Evolutionary conservation across 2,888 invertebrate genomes (phyloP).

Genomic region (Pseudococcus jackbeardsleyi): DNA sequence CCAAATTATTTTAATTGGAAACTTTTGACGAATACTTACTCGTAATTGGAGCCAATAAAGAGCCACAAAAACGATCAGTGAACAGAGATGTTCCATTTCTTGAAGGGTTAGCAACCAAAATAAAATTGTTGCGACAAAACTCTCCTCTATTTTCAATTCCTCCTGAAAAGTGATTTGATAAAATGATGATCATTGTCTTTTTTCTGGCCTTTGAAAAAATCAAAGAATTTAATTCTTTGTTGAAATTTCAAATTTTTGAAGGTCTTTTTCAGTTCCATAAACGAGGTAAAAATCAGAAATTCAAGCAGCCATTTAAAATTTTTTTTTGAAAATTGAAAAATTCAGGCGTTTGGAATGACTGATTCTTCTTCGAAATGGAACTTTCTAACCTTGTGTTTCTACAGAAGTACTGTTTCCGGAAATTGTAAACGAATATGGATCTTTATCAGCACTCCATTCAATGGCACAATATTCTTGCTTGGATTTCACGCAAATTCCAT

Average conservation of each 20-base stretch:
- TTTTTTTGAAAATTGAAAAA: too few relatives aligned
- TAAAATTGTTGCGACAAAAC: conserved; percentile 71
- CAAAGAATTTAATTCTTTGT: too few relatives aligned
- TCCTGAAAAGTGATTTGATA: conserved; percentile 12
- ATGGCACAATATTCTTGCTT: conserved; percentile 81
- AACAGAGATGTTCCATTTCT: conserved; percentile 69
- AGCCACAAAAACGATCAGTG: conserved; percentile 83
- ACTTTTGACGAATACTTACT: conserved; percentile 70
- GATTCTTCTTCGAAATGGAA: background rate
- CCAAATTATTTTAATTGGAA: too few relatives aligned
- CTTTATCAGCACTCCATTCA: conserved; percentile 74
- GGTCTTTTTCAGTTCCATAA: too few relatives aligned
- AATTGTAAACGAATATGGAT: conserved; percentile 78
- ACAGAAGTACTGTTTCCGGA: conserved; percentile 75
- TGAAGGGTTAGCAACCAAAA: conserved; percentile 81
- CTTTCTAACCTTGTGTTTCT: conserved; percentile 26
- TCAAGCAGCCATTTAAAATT: too few relatives aligned
- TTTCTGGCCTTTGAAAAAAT: too few relatives aligned
- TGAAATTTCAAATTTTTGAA: too few relatives aligned
- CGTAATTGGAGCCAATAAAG: conserved; percentile 77
- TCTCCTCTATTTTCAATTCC: background rate
- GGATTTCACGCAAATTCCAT: conserved; percentile 84
- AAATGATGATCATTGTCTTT: background rate
- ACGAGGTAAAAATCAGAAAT: too few relatives aligned
- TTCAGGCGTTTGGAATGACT: too few relatives aligned